Evolutionary conservation across 2,888 invertebrate species (phyloP).

Genomic region (Baccha elongata): DNA sequence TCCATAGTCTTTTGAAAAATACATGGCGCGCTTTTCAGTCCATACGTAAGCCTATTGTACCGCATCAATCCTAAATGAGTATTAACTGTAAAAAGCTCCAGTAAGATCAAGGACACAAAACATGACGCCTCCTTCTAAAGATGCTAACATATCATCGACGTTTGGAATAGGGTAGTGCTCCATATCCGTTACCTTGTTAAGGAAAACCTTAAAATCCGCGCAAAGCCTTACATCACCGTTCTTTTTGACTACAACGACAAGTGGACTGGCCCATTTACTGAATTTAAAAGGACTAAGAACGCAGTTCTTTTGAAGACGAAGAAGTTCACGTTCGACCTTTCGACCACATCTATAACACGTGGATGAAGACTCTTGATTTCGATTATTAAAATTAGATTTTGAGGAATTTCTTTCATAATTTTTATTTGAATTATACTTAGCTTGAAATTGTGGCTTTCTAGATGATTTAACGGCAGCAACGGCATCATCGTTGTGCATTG

Average conservation of each 20-base stretch:
- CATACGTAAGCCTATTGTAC: slow-evolving; percentile 26
- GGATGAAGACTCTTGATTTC: too few relatives aligned
- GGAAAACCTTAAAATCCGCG: too few relatives aligned
- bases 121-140: slow-evolving; percentile 15
- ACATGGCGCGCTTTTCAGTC: slow-evolving; percentile 15
- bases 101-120: too few relatives aligned
- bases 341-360: slow-evolving; percentile 34
- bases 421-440: slow-evolving; percentile 10
- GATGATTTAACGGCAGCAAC: neutral
- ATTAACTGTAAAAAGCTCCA: slow-evolving; percentile 44
- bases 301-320: slow-evolving; percentile 34
- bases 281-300: slow-evolving; percentile 66
- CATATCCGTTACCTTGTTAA: slow-evolving; percentile 60
- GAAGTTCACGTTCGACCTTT: slow-evolving; percentile 37
- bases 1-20: slow-evolving; percentile 39
- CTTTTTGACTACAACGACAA: slow-evolving; percentile 31
- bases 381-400: too few relatives aligned
- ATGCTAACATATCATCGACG: slow-evolving; percentile 49
- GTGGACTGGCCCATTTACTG: slow-evolving; percentile 59
- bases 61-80: slow-evolving; percentile 26
- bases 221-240: slow-evolving; percentile 45
- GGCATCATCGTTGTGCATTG: slow-evolving; percentile 31
- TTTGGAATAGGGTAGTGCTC: slow-evolving; percentile 59
- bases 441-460: neutral
- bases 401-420: slow-evolving; percentile 12